Base-by-base conservation (phyloP, 2,888 invertebrate species). In the Agelastica alni region DNA sequence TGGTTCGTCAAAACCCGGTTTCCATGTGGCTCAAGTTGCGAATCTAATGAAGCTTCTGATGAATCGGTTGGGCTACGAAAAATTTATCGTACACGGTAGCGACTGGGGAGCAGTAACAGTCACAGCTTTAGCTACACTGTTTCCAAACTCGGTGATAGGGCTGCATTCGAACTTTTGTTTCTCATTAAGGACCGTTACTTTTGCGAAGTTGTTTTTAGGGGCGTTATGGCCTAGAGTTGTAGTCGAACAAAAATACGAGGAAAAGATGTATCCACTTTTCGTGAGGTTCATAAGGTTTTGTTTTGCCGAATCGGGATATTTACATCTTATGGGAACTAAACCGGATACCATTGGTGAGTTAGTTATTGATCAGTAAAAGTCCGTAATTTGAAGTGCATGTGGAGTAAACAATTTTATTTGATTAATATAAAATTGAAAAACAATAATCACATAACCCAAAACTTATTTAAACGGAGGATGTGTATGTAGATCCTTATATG, bases 31-130 rank as follows among this genome's bases (percentile, higher is more conserved):
- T 0, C 78, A 85, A 63, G 79, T 82, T 26, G 82, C 82, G 0
- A 78, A 81, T 0, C 72, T 87, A 36, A 79, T 89, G 66, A 80
- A 80, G 47, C 85, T 84, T 67, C 76, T 92, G 42, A 90, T 91
- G 89, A 80, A 55, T 18, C 76, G 87, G 9, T 75, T 92, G 0
- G 87, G 86, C 0, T 81, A 81, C 70, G 72, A 83, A 43, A 78
- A 82, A 69, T 92, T 80, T 74, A 87, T 85, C 73, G 75, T 84
- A 0, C 89, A 91, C 75, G 89, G 89, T 0, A 91, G 91, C 0
- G 93, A 93, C 70, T 93, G 91, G 91, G 94, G 94, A 0, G 77
- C 86, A 0, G 6, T 80, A 0, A 81, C 91, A 28, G 84, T 81
- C 0, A 72, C 80, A 0, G 69, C 79, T 13, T 77, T 93, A 71